These are phyloP conservation scores for Cerceris ruficornis DNA, from an alignment of 2,888 invertebrate species.

Conservation along the genomic window DNA sequence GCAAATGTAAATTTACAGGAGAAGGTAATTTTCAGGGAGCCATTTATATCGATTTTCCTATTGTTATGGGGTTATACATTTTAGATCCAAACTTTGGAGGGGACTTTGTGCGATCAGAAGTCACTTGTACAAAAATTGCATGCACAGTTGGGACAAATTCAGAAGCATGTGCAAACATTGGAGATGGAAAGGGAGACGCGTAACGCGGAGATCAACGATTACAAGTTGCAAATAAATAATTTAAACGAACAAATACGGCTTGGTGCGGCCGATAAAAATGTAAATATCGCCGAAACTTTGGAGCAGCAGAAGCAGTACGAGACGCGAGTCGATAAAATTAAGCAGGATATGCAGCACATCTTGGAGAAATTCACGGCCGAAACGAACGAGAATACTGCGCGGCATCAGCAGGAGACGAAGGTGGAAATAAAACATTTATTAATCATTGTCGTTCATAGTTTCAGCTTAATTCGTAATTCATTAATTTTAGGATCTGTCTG, in stretches of 20 bases:
- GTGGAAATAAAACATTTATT: constrained; percentile 41
- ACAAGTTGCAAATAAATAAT: constrained; percentile 73
- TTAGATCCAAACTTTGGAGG: constrained; percentile 78
- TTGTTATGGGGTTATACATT: constrained; percentile 26
- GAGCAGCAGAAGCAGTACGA: constrained; percentile 76
- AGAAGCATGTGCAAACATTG: constrained; percentile 79
- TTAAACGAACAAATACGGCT: constrained; percentile 73
- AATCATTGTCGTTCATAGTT: not conserved
- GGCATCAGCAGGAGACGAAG: constrained; percentile 72
- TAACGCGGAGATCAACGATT: constrained; percentile 79
- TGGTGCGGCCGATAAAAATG: constrained; percentile 66
- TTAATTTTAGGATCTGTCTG: constrained; percentile 63
- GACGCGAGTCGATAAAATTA: constrained; percentile 74
- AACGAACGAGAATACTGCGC: constrained; percentile 65
- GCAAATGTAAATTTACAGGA: constrained; percentile 70
- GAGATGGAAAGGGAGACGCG: constrained; percentile 84
- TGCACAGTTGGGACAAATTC: constrained; percentile 64
- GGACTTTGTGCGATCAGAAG: constrained; percentile 64
- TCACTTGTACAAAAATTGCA: constrained; percentile 65
- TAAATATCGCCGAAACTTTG: constrained; percentile 66
- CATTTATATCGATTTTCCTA: not conserved
- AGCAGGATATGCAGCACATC: constrained; percentile 76
- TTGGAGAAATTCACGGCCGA: constrained; percentile 74
- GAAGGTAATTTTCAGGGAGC: constrained; percentile 57
- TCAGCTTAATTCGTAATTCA: not conserved